Base-by-base conservation (phyloP, 2,888 invertebrate species). In the Odontocolon sp. region DNA sequence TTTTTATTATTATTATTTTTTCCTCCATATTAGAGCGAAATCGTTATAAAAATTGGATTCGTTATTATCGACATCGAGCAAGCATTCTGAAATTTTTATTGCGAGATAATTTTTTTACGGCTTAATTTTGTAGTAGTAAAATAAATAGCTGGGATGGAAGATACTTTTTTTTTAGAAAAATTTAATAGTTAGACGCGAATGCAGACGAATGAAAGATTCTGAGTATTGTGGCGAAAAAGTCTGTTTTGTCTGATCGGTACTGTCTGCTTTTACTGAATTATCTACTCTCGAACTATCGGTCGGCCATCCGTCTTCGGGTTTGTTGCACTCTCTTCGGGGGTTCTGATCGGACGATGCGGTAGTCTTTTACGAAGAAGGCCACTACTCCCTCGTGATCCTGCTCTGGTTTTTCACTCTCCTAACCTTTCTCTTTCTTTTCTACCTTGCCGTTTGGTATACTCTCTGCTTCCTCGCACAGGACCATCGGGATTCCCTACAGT, bases 291-390 rank as follows among this genome's bases (percentile, higher is more conserved):
- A 74, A 63, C 83, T 86, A 86, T 86, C 85, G 85, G 85, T 83
- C 84, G 85, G 81, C 84, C 85, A 85, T 86, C 81, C 81, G 82
- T 87, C 86, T 86, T 85, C 78, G 77, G 63, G 69, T 56, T 63
- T 71, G 11, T 47, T 26, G 68, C 59, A 74, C 69, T 52, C 69
- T 68, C 57, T 45, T 36, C 64, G 66, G 69, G 21, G 38, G 31
- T 61, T 56, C 56, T 42, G 66, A 18, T 56, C 59, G 63, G 54
- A 28, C 50, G 16, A 28, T 56, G 26, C 45, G 45, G 11, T 47
- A 66, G 66, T 66, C 75, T 61, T 61, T 66, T 45, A 38, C 66
- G 66, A 76, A 70, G 36, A 54, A 33, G n/a, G 18, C 38, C 33
- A n/a, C 52, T 11, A 54, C 31, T 69, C 11, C 66, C 42, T 38